phyloP scores from a whole-genome alignment of 1,140 invertebrate genomes.

The Zeugodacus cucurbitae region DNA sequence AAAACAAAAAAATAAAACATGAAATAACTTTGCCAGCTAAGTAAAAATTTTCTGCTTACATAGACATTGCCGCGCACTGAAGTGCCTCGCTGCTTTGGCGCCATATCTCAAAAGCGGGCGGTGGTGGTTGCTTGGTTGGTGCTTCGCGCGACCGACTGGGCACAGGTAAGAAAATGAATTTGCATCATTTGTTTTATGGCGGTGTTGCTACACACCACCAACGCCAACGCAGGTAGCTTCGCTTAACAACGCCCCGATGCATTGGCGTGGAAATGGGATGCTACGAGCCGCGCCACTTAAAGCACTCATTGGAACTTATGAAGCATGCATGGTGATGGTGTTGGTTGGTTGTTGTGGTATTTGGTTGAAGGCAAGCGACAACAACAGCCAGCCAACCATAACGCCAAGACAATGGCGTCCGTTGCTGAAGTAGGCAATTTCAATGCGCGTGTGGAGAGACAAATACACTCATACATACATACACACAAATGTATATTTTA shows the following conservation, averaged over 20 bases:
- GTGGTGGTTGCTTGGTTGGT: not conserved
- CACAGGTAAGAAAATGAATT: constrained; percentile 56
- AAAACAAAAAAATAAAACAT: not conserved
- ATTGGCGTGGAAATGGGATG: constrained; percentile 15
- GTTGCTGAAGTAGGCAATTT: not conserved
- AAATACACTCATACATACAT: not conserved
- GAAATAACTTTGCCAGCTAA: not conserved
- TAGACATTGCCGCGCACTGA: not conserved
- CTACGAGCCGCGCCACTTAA: constrained; percentile 9
- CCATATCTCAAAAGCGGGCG: not conserved
- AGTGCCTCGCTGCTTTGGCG: not conserved
- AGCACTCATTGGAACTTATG: constrained; percentile 26
- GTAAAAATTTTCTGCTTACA: constrained; percentile 16
- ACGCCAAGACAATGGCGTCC: not conserved
- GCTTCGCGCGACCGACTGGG: not conserved
- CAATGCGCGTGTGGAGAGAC: not conserved
- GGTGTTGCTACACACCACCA: not conserved
- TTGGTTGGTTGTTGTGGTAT: not conserved
- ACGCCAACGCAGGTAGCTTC: not conserved
- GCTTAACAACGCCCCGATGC: not conserved
- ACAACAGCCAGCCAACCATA: not conserved
- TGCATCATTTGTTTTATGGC: constrained; percentile 63
- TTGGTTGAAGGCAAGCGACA: not conserved
- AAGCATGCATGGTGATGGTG: not conserved
- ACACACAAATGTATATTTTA: not conserved